Conservation (phyloP, 64 coral and sea anemone genomes). For the Cladopsammia gracilis region DNA sequence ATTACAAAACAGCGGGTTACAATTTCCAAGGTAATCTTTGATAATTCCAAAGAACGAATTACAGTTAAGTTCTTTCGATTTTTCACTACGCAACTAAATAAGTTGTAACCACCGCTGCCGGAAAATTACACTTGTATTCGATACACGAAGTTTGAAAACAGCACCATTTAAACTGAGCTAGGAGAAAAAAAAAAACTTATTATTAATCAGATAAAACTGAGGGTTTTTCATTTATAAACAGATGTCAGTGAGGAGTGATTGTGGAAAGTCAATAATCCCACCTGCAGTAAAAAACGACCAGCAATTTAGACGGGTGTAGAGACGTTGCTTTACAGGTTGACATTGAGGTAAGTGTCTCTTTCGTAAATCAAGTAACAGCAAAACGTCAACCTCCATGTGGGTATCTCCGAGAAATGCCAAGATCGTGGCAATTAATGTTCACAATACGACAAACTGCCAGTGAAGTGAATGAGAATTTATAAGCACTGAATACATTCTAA, state of each 20-base stretch:
- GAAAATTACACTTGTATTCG: background rate
- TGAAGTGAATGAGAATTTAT: no score
- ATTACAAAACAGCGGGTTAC: slow-evolving; percentile 43
- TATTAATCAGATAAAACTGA: background rate
- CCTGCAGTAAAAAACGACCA: background rate
- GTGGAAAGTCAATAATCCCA: background rate
- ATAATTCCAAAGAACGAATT: slow-evolving; percentile 19
- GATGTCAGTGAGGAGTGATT: background rate
- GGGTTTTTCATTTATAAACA: slow-evolving; percentile 30
- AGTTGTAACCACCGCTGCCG: background rate
- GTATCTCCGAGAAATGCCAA: no score
- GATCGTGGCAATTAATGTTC: no score
- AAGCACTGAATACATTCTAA: no score
- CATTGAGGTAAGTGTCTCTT: no score
- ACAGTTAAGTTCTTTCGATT: background rate
- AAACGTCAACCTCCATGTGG: no score
- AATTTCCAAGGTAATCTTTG: slow-evolving; percentile 47
- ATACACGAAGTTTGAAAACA: background rate
- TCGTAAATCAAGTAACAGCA: no score
- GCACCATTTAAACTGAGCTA: background rate
- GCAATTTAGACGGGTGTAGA: no score
- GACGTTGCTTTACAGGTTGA: no score
- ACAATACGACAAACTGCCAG: no score
- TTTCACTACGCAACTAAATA: background rate
- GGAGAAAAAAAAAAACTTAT: background rate